phyloP scores from a whole-genome alignment of 2,113 vertebrate species.

The Malurus alboscapulatus region DNA sequence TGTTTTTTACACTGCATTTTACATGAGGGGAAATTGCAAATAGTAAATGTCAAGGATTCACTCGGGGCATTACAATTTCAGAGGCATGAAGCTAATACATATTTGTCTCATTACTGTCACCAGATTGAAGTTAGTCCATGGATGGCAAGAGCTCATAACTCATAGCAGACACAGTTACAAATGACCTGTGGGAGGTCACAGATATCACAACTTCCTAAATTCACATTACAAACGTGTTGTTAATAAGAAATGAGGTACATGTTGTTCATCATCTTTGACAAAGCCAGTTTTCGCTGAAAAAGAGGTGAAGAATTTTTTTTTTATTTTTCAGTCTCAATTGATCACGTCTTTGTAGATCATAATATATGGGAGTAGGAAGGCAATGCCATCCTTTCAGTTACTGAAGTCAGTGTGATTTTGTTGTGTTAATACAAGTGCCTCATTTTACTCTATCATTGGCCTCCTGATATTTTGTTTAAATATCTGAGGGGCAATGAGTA shows the following conservation, averaged over 20 bases:
- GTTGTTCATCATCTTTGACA: slow-evolving; percentile 24
- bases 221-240: background rate
- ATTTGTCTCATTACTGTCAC: slow-evolving; percentile 80
- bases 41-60: slow-evolving; percentile 79
- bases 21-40: slow-evolving; percentile 69
- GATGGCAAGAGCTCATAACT: slow-evolving; percentile 52
- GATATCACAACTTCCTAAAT: slow-evolving; percentile 57
- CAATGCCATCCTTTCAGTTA: background rate
- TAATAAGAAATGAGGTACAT: slow-evolving; percentile 53
- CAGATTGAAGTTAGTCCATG: slow-evolving; percentile 65
- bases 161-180: slow-evolving; percentile 66
- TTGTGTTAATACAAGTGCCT: background rate
- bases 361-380: background rate
- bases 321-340: background rate
- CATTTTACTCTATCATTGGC: background rate
- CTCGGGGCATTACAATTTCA: slow-evolving; percentile 69
- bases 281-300: slow-evolving; percentile 29
- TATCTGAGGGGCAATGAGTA: background rate
- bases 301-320: background rate
- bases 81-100: slow-evolving; percentile 77
- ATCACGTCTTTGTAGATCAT: background rate
- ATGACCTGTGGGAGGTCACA: slow-evolving; percentile 67
- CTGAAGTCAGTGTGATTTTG: slow-evolving; percentile 1
- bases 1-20: slow-evolving; percentile 70
- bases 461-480: slow-evolving; percentile 44